A percentile compares a stretch with the other conserved stretches of the same genome.
Conservation (phyloP, 2,888 invertebrate genomes). For the Xylophagus ater region DNA sequence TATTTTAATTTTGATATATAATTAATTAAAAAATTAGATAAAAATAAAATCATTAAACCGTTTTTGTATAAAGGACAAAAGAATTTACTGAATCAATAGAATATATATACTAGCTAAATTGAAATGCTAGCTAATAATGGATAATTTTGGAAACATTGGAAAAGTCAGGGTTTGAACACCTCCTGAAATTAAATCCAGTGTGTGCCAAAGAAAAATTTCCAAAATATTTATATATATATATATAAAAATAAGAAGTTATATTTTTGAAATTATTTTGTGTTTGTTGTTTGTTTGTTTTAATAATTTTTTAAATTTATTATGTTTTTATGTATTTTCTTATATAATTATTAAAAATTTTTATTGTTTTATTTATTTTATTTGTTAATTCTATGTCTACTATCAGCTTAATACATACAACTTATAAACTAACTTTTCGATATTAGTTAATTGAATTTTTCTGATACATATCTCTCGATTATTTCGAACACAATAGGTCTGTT, state of each 20-base stretch:
- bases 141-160: constrained; percentile 12
- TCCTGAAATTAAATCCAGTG: constrained; percentile 5
- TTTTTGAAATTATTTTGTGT: not conserved
- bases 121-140: not conserved
- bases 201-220: not conserved
- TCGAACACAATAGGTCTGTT: too few relatives aligned
- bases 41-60: too few relatives aligned
- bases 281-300: not conserved
- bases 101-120: too few relatives aligned
- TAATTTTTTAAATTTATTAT: not conserved
- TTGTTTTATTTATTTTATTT: not conserved
- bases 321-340: not conserved
- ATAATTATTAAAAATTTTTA: not conserved
- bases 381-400: too few relatives aligned
- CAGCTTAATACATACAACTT: too few relatives aligned
- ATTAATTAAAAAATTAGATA: too few relatives aligned
- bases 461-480: too few relatives aligned
- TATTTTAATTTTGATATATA: too few relatives aligned
- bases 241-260: not conserved
- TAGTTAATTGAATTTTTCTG: too few relatives aligned
- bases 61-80: too few relatives aligned
- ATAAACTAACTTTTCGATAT: too few relatives aligned
- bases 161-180: constrained; percentile 16
- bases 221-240: not conserved
- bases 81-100: too few relatives aligned